Evolutionary conservation across 2,888 invertebrate genomes (phyloP).

Genomic region (Caenorhabditis afra): DNA sequence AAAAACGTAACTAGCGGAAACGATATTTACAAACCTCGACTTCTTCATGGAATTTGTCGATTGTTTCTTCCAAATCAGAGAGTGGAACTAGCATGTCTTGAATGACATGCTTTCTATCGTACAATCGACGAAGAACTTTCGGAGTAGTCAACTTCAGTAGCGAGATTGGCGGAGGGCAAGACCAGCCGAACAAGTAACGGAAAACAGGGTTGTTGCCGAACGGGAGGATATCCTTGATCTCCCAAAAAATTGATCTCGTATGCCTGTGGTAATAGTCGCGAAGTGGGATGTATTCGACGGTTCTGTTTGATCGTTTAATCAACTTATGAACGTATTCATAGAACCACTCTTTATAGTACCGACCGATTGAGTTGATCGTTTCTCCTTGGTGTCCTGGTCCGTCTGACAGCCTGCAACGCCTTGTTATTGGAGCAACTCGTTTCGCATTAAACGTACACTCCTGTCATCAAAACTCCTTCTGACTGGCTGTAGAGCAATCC

Average conservation of each 20-base stretch:
- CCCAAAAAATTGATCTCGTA: conserved; percentile 89
- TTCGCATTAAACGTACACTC: conserved; percentile 84
- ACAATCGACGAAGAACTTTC: conserved; percentile 82
- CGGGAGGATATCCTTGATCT: conserved; percentile 89
- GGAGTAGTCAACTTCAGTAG: conserved; percentile 84
- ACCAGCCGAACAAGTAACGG: conserved; percentile 87
- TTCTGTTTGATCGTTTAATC: conserved; percentile 15
- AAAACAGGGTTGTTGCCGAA: conserved; percentile 88
- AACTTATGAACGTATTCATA: conserved; percentile 86
- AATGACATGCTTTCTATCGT: conserved; percentile 88
- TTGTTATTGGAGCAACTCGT: background rate
- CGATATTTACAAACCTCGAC: conserved; percentile 83
- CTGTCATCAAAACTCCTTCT: conserved; percentile 88
- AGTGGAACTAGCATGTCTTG: conserved; percentile 89
- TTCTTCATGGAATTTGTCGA: conserved; percentile 85
- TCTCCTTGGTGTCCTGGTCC: conserved; percentile 45
- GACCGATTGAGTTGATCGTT: conserved; percentile 86
- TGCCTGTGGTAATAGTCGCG: conserved; percentile 90
- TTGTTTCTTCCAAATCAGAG: conserved; percentile 84
- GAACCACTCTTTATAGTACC: conserved; percentile 90
- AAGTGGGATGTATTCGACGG: conserved; percentile 85
- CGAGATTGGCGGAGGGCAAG: conserved; percentile 89
- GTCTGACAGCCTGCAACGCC: no score
- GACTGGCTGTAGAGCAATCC: conserved; percentile 85
- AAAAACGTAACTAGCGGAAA: background rate